phyloP scores from a whole-genome alignment of 2,797 vertebrate species.

The Thalassophryne amazonica region DNA sequence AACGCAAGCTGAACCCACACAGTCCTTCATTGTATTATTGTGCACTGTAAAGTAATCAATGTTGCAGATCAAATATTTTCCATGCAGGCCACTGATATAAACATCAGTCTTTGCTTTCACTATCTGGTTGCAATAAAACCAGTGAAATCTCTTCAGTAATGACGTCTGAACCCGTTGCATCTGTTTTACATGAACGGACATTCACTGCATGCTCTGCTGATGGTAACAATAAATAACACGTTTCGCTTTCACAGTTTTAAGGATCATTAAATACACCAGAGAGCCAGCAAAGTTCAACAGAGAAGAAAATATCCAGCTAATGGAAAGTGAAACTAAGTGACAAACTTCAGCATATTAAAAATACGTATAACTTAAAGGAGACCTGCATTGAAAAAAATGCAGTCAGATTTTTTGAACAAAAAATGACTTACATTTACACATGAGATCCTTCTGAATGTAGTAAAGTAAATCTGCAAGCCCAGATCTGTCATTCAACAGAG shows the following conservation, averaged over 20 bases:
- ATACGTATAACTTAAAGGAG: too few species aligned
- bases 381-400: too few species aligned
- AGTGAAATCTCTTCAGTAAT: constrained; percentile 25
- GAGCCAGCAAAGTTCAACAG: background rate
- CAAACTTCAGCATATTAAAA: too few species aligned
- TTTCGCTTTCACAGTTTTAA: constrained; percentile 6
- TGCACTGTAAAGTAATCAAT: constrained; percentile 8
- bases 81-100: constrained; percentile 10
- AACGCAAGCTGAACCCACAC: constrained; percentile 34
- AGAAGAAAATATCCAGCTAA: too few species aligned
- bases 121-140: constrained; percentile 45
- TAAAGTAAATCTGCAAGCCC: too few species aligned
- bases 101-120: constrained; percentile 14
- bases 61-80: constrained; percentile 18
- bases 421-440: too few species aligned
- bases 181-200: constrained; percentile 35
- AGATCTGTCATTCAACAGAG: too few species aligned
- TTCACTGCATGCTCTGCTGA: constrained; percentile 22
- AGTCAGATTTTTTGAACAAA: too few species aligned
- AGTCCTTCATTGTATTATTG: constrained; percentile 18
- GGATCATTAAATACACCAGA: constrained; percentile 7
- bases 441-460: too few species aligned
- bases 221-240: constrained; percentile 6
- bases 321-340: too few species aligned
- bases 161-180: constrained; percentile 33